phyloP scores from a whole-genome alignment of 2,888 invertebrate genomes.

The Erebia epiphron region DNA sequence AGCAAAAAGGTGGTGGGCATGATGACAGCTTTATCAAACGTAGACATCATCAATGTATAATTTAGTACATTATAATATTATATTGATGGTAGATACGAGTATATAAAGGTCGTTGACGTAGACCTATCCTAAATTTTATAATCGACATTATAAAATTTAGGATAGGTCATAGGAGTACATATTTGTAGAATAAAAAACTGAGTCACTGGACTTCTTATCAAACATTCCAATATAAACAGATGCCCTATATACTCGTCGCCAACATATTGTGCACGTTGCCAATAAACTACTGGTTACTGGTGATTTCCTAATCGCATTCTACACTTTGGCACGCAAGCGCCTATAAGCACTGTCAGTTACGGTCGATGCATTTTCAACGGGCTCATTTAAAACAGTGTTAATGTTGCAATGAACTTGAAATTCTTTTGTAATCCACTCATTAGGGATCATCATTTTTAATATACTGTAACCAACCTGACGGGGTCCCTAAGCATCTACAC shows the following conservation, averaged over 20 bases:
- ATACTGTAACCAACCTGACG: no score
- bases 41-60: no score
- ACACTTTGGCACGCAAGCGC: constrained; percentile 41
- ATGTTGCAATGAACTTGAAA: constrained; percentile 47
- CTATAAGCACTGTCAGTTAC: constrained; percentile 36
- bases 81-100: no score
- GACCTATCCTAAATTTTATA: no score
- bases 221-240: constrained; percentile 27
- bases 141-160: no score
- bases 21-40: no score
- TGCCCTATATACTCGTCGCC: constrained; percentile 47
- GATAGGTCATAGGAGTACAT: background rate
- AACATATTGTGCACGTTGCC: constrained; percentile 49
- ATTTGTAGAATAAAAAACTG: background rate
- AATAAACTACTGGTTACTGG: constrained; percentile 48
- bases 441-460: no score
- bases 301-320: constrained; percentile 50
- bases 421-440: constrained; percentile 38
- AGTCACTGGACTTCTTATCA: constrained; percentile 1
- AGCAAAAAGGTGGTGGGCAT: no score
- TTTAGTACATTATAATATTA: no score
- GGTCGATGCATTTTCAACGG: constrained; percentile 44
- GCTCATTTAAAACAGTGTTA: constrained; percentile 39
- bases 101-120: no score
- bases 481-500: no score